A percentile compares a stretch with the other conserved stretches of the same genome.
Evolutionary conservation across 2,797 vertebrate species (phyloP).

Genomic region (Moxostoma hubbsi): DNA sequence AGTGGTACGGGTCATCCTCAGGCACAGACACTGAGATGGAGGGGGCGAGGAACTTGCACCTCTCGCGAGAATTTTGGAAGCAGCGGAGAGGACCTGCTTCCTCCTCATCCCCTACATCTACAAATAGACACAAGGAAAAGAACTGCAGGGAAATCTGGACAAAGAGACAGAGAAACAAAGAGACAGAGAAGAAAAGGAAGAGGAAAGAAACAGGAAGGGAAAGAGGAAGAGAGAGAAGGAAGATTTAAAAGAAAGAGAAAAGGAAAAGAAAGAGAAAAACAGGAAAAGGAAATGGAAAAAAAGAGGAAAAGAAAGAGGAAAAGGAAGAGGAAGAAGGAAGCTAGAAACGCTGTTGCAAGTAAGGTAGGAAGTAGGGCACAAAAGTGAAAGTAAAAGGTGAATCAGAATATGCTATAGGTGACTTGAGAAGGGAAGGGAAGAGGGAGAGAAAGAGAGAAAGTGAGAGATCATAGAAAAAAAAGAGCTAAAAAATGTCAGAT

Average conservation of each 20-base stretch:
- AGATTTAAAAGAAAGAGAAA: constrained; percentile 62
- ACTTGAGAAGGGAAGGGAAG: no score
- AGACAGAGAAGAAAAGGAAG: constrained; percentile 37
- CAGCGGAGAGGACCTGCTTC: constrained; percentile 87
- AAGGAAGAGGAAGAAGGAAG: no score
- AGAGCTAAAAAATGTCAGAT: constrained; percentile 22
- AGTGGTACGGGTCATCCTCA: constrained; percentile 91
- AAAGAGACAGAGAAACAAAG: constrained; percentile 69
- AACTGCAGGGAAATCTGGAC: constrained; percentile 89
- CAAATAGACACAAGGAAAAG: constrained; percentile 90
- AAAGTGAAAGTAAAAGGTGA: no score
- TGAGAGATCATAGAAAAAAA: constrained; percentile 40
- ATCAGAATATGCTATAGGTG: no score
- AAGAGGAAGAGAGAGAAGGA: constrained; percentile 45
- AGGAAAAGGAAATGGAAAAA: constrained; percentile 51
- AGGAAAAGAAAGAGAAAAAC: constrained; percentile 19
- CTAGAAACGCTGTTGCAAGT: no score
- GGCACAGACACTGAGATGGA: constrained; percentile 96
- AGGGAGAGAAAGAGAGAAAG: no score
- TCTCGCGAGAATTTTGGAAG: constrained; percentile 86
- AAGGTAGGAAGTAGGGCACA: no score
- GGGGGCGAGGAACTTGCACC: constrained; percentile 88
- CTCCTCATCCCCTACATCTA: constrained; percentile 95
- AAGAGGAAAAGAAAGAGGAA: constrained; percentile 34
- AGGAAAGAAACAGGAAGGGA: constrained; percentile 43